Conservation (phyloP, 2,113 vertebrate species). For the Eurypyga helias region DNA sequence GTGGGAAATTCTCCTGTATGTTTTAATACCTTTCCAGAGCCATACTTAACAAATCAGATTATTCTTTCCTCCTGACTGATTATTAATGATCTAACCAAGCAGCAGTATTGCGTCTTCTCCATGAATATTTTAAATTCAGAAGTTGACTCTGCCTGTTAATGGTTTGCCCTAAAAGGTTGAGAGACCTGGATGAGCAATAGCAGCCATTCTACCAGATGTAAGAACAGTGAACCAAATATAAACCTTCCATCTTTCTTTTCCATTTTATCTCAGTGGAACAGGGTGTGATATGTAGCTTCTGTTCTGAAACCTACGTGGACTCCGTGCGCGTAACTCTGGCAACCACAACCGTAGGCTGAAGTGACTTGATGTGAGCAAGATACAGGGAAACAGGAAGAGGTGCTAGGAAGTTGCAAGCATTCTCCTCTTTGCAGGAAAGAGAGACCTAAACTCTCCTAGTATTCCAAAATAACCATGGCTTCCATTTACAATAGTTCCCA, state of each 20-base stretch:
- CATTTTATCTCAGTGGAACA: not conserved
- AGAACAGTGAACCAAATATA: not conserved
- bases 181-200: not conserved
- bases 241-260: not conserved
- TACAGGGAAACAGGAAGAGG: not conserved
- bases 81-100: not conserved
- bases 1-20: not conserved
- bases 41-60: not conserved
- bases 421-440: not conserved
- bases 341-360: not conserved
- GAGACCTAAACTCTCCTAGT: not conserved
- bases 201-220: not conserved
- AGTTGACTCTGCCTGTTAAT: not conserved
- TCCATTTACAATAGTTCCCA: not conserved
- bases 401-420: not conserved
- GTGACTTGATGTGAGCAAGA: not conserved
- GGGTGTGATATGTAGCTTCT: not conserved
- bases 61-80: not conserved
- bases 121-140: not conserved
- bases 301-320: not conserved
- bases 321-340: rapidly evolving
- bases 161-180: not conserved
- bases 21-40: not conserved
- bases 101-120: not conserved
- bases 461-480: not conserved